Evolutionary conservation across 2,888 invertebrate genomes (phyloP).

Genomic region (Agrochola lychnidis): DNA sequence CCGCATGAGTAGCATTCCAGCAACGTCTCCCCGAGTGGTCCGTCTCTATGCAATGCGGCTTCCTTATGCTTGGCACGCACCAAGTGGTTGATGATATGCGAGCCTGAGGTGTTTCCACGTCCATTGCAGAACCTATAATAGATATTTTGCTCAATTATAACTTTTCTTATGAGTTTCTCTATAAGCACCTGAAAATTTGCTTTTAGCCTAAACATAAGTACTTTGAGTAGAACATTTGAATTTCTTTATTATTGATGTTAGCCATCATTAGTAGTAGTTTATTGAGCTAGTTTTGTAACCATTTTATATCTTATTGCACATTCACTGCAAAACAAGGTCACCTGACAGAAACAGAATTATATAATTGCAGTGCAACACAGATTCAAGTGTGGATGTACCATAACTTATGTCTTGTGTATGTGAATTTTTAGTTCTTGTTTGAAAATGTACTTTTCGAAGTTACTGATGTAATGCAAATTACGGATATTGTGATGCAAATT

Average conservation of each 20-base stretch:
- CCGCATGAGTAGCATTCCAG: slow-evolving; percentile 99
- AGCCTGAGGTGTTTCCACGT: slow-evolving; percentile 98
- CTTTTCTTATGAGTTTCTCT: no score
- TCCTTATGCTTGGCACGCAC: slow-evolving; percentile 99
- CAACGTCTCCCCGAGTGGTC: slow-evolving; percentile 99
- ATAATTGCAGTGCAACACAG: slow-evolving; percentile 23
- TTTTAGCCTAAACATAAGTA: no score
- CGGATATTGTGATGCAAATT: slow-evolving; percentile 40
- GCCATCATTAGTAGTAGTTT: slow-evolving; percentile 6
- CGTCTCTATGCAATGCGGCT: slow-evolving; percentile 99
- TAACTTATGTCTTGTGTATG: background rate
- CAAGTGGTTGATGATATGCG: slow-evolving; percentile 99
- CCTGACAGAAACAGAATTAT: slow-evolving; percentile 40
- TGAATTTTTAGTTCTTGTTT: background rate
- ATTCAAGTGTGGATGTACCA: slow-evolving; percentile 5
- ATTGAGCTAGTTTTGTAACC: slow-evolving; percentile 5
- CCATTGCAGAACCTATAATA: slow-evolving; percentile 97
- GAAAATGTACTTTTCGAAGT: background rate
- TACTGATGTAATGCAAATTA: slow-evolving; percentile 32
- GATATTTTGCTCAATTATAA: background rate
- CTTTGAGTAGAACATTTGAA: background rate
- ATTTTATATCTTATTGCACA: slow-evolving; percentile 28
- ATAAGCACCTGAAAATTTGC: background rate
- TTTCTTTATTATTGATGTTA: slow-evolving; percentile 15
- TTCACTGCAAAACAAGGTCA: slow-evolving; percentile 43